These are phyloP conservation scores for Drosophila melanogaster DNA, from an alignment of 1,140 invertebrate genomes.

Conservation along the genomic window Release_6_plus_ISO1_MT NC_004354.4:21264501-21265000, in stretches of 20 bases:
- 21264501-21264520: conserved; percentile 72
- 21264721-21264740: conserved; percentile 39
- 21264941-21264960: neutral
- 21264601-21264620: conserved; percentile 11
- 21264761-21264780: neutral
- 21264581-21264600: conserved; percentile 34
- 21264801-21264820: too few species aligned
- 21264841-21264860: neutral
- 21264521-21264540: conserved; percentile 39
- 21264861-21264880: too few species aligned
- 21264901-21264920: neutral
- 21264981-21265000: conserved; percentile 4
- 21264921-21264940: neutral
- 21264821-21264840: too few species aligned
- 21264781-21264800: neutral
- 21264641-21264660: conserved; percentile 77
- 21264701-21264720: conserved; percentile 22
- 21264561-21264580: conserved; percentile 67
- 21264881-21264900: neutral
- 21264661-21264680: conserved; percentile 54
- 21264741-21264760: neutral
- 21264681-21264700: conserved; percentile 27
- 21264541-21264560: conserved; percentile 35
- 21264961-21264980: conserved; percentile 1
- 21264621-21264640: conserved; percentile 16